Percentiles rank a stretch among this genome's conserved stretches.
These are phyloP conservation scores for Gambusia holbrooki DNA, from an alignment of 2,113 vertebrate species.

Conservation along the genomic window DNA sequence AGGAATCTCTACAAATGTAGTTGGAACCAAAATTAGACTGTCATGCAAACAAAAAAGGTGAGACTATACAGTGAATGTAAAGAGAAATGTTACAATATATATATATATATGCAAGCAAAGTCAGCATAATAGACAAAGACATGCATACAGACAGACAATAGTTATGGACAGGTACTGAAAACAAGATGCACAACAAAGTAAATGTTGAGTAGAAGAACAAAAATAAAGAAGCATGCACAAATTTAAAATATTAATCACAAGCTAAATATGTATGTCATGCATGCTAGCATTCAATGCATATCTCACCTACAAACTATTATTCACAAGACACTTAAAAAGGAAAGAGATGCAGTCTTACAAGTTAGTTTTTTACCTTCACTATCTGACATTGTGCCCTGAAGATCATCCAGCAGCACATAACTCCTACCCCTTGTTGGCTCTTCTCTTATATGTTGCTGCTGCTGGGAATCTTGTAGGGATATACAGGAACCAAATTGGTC, in stretches of 20 bases:
- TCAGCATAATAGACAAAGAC: conserved; percentile 19
- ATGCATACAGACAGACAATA: conserved; percentile 43
- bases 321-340: conserved; percentile 26
- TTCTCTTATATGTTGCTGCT: conserved; percentile 96
- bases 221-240: conserved; percentile 53
- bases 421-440: conserved; percentile 90
- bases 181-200: conserved; percentile 75
- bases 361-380: conserved; percentile 92
- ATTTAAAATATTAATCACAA: conserved; percentile 16
- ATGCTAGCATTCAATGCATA: conserved; percentile 45
- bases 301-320: conserved; percentile 33
- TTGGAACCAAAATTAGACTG: conserved; percentile 9
- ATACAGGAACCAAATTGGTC: conserved; percentile 99
- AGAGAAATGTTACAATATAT: conserved; percentile 34
- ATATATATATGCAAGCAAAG: conserved; percentile 29
- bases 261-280: conserved; percentile 3
- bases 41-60: conserved; percentile 27
- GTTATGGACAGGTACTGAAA: conserved; percentile 55
- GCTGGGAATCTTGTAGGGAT: conserved; percentile 90
- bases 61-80: conserved; percentile 34
- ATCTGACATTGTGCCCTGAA: conserved; percentile 98
- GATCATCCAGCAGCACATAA: conserved; percentile 97
- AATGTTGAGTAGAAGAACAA: conserved; percentile 27
- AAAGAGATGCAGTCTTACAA: conserved; percentile 13
- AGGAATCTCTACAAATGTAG: conserved; percentile 13